Evolutionary conservation across 2,797 vertebrate genomes (phyloP).

Genomic region (Epinephelus malabaricus): DNA sequence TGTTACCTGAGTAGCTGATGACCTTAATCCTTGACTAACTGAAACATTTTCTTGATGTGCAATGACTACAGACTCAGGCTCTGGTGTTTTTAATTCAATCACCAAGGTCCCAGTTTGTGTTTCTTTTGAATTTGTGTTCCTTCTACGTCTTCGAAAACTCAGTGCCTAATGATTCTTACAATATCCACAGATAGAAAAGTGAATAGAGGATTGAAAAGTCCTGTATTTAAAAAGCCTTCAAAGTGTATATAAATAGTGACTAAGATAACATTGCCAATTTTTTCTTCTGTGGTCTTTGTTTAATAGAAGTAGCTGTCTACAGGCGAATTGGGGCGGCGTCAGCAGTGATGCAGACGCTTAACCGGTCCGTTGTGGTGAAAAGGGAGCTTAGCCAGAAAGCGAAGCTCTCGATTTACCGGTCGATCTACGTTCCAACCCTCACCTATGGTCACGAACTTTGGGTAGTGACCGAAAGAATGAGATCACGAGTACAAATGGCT

Average conservation of each 20-base stretch:
- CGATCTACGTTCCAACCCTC: too few species aligned
- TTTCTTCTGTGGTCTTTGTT: background rate
- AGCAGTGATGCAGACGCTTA: too few species aligned
- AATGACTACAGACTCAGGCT: background rate
- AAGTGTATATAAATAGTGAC: background rate
- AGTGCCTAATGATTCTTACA: background rate
- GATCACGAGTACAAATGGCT: too few species aligned
- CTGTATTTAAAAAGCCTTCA: background rate
- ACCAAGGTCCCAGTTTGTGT: background rate
- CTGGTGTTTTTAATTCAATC: background rate
- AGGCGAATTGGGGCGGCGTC: background rate
- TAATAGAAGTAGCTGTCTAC: background rate
- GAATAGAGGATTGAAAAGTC: background rate
- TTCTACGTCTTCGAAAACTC: background rate
- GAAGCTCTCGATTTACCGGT: too few species aligned
- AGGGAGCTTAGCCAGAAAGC: too few species aligned
- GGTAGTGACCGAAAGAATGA: too few species aligned
- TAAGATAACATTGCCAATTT: background rate
- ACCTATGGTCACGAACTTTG: too few species aligned
- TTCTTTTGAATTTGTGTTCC: background rate
- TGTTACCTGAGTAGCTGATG: background rate
- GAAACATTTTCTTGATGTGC: background rate
- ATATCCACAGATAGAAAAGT: background rate
- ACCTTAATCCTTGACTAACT: background rate
- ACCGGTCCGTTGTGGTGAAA: too few species aligned